phyloP scores from a whole-genome alignment of 2,113 vertebrate species.

The Tympanuchus pallidicinctus region DNA sequence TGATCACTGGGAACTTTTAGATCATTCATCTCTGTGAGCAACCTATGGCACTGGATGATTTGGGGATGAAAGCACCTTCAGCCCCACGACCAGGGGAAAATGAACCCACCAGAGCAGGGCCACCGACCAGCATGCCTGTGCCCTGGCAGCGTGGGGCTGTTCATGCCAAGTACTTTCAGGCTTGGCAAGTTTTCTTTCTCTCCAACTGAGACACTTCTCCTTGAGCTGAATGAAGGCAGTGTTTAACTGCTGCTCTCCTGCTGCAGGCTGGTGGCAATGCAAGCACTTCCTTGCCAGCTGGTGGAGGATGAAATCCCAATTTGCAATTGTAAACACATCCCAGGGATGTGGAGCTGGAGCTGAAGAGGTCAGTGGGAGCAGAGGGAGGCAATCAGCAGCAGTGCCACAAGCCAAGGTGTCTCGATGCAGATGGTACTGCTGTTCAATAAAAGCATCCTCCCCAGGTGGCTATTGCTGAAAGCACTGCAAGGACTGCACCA shows the following conservation, averaged over 20 bases:
- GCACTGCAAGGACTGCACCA: background rate
- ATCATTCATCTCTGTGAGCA: no score
- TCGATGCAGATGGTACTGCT: background rate
- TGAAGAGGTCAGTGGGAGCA: background rate
- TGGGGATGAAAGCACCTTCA: no score
- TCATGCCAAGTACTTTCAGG: background rate
- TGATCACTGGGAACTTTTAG: background rate
- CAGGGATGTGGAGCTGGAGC: rapidly evolving
- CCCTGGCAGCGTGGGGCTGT: background rate
- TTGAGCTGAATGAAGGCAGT: rapidly evolving
- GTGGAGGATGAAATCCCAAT: background rate
- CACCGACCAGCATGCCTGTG: rapidly evolving
- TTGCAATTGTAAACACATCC: rapidly evolving
- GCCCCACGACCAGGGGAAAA: background rate
- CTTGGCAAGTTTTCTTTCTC: background rate
- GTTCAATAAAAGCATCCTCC: background rate
- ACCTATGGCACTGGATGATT: no score
- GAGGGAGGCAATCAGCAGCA: background rate
- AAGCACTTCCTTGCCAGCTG: background rate
- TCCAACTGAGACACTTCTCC: background rate
- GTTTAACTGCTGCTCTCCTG: background rate
- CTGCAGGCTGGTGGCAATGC: rapidly evolving
- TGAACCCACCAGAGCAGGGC: background rate
- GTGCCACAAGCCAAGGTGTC: background rate
- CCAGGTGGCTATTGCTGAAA: rapidly evolving